Evolutionary conservation across 2,888 invertebrate species (phyloP).

Genomic region (Epinotia brunnichana): DNA sequence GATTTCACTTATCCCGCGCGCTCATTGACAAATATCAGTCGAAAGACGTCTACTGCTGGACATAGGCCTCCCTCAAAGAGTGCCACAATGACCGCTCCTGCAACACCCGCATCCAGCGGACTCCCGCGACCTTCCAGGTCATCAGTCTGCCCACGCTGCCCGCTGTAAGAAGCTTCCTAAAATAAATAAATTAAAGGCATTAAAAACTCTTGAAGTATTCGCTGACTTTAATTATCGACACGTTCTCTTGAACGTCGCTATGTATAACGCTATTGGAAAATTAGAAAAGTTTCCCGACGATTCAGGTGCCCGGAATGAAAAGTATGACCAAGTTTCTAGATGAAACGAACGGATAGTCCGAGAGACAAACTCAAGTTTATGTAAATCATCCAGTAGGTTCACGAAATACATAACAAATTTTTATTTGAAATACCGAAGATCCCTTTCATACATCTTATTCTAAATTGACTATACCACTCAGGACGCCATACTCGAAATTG

Average conservation of each 20-base stretch:
- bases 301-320: conserved; percentile 66
- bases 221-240: conserved; percentile 57
- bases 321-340: conserved; percentile 70
- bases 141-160: too few species aligned
- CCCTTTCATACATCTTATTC: too few species aligned
- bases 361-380: conserved; percentile 17
- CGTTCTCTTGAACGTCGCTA: conserved; percentile 47
- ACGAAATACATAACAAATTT: neutral
- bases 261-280: conserved; percentile 68
- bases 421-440: neutral
- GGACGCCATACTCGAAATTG: too few species aligned
- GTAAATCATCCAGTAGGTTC: neutral
- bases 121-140: too few species aligned
- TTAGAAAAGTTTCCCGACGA: conserved; percentile 73
- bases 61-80: too few species aligned
- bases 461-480: too few species aligned
- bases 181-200: conserved; percentile 20
- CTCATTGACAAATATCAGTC: too few species aligned
- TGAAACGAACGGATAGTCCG: conserved; percentile 58
- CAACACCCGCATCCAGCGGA: too few species aligned
- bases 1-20: too few species aligned
- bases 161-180: neutral
- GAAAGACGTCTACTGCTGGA: too few species aligned
- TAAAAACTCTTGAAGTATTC: conserved; percentile 38
- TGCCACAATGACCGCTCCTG: too few species aligned